These are phyloP conservation scores for Sebastes baramenuke DNA, from an alignment of 2,797 vertebrate species.

Conservation along the genomic window DNA sequence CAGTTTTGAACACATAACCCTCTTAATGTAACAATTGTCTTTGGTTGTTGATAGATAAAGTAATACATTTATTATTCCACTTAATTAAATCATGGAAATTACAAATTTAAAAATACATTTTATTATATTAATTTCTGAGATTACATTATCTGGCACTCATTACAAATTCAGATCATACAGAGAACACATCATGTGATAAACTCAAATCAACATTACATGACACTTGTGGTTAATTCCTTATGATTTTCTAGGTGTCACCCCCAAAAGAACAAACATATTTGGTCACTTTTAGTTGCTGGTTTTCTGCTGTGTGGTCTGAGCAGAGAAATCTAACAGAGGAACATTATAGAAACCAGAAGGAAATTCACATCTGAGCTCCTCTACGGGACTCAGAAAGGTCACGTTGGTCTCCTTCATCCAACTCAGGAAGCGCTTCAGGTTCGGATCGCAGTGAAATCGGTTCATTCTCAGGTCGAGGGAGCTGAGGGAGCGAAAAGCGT, in stretches of 20 bases:
- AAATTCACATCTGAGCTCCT: constrained; percentile 74
- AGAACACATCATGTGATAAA: background rate
- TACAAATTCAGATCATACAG: background rate
- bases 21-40: too few relatives aligned
- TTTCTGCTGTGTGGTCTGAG: background rate
- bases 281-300: background rate
- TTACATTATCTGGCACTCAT: background rate
- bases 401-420: constrained; percentile 85
- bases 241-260: background rate
- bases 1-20: background rate
- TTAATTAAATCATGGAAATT: background rate
- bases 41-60: fast-evolving
- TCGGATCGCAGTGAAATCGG: constrained; percentile 81
- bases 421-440: constrained; percentile 76
- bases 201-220: background rate
- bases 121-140: background rate
- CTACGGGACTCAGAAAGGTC: constrained; percentile 62
- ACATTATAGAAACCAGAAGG: constrained; percentile 32
- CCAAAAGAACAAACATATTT: background rate
- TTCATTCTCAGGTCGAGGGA: constrained; percentile 82
- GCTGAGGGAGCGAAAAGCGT: constrained; percentile 67
- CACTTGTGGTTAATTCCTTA: background rate
- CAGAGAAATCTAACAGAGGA: constrained; percentile 41
- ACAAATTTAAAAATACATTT: background rate
- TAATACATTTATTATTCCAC: background rate